These are phyloP conservation scores for Drosophila neotestacea DNA, from an alignment of 2,888 invertebrate species.

Conservation along the genomic window DNA sequence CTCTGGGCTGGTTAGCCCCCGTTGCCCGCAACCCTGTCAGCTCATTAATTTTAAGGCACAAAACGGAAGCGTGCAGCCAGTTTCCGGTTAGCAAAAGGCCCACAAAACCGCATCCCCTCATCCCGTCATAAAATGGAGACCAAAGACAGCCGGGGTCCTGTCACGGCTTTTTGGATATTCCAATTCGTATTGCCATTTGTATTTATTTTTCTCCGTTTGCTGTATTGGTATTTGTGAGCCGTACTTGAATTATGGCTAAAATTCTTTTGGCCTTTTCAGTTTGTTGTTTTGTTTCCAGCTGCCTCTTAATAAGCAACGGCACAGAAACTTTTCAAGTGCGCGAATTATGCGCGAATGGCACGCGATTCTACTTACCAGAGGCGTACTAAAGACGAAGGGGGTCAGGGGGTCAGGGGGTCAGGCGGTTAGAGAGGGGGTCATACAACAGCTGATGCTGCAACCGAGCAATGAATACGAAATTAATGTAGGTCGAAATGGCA, in stretches of 20 bases:
- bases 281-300: conserved; percentile 30
- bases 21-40: conserved; percentile 53
- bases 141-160: conserved; percentile 65
- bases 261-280: conserved; percentile 55
- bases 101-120: conserved; percentile 24
- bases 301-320: conserved; percentile 71
- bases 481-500: conserved; percentile 78
- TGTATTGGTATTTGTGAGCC: conserved; percentile 56
- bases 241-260: conserved; percentile 72
- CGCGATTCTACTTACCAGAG: conserved; percentile 38
- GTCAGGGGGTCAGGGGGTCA: no score
- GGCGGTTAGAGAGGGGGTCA: neutral
- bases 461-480: conserved; percentile 73
- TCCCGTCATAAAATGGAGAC: neutral
- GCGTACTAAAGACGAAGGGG: neutral
- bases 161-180: conserved; percentile 56
- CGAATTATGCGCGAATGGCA: conserved; percentile 73
- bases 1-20: conserved; percentile 38
- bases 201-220: conserved; percentile 10
- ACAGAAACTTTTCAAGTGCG: conserved; percentile 73
- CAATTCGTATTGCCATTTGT: conserved; percentile 25
- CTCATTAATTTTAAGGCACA: conserved; percentile 80
- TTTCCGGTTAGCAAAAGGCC: conserved; percentile 73
- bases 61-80: conserved; percentile 82
- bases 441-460: conserved; percentile 70